phyloP scores from a whole-genome alignment of 2,888 invertebrate species.

The Rosalia funebris region DNA sequence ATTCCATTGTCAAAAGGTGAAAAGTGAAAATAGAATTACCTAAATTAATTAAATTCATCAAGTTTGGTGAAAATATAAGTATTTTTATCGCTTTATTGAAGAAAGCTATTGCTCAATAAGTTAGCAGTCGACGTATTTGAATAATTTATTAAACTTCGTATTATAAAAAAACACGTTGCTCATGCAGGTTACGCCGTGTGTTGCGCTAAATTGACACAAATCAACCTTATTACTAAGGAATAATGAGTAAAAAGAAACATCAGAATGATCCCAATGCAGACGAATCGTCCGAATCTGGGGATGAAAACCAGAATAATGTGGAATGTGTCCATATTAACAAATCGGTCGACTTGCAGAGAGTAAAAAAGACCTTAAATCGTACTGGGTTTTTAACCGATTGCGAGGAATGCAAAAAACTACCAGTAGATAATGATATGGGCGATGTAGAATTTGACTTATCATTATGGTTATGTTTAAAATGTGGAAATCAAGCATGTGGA shows the following conservation, averaged over 20 bases:
- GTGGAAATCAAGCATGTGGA: conserved; percentile 82
- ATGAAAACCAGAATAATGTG: conserved; percentile 71
- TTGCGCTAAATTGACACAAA: conserved; percentile 35
- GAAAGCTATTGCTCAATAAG: neutral
- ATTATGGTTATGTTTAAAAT: conserved; percentile 84
- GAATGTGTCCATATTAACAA: conserved; percentile 77
- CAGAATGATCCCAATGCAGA: conserved; percentile 74
- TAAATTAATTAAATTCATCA: neutral
- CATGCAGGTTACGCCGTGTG: conserved; percentile 29
- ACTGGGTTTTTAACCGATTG: conserved; percentile 66
- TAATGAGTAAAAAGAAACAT: conserved; percentile 80
- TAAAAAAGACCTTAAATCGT: conserved; percentile 66
- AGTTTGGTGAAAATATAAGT: neutral
- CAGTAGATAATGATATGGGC: conserved; percentile 47
- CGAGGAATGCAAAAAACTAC: conserved; percentile 60
- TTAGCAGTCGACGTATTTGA: neutral
- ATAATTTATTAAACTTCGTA: neutral
- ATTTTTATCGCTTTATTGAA: neutral
- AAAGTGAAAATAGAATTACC: neutral
- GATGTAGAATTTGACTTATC: conserved; percentile 65
- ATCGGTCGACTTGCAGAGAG: conserved; percentile 72
- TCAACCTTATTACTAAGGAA: conserved; percentile 17
- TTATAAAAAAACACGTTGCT: conserved; percentile 16
- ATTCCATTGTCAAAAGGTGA: neutral
- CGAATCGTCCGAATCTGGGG: conserved; percentile 78